These are phyloP conservation scores for Anser brachyrhynchus DNA, from an alignment of 2,113 vertebrate genomes.

Conservation along the genomic window DNA sequence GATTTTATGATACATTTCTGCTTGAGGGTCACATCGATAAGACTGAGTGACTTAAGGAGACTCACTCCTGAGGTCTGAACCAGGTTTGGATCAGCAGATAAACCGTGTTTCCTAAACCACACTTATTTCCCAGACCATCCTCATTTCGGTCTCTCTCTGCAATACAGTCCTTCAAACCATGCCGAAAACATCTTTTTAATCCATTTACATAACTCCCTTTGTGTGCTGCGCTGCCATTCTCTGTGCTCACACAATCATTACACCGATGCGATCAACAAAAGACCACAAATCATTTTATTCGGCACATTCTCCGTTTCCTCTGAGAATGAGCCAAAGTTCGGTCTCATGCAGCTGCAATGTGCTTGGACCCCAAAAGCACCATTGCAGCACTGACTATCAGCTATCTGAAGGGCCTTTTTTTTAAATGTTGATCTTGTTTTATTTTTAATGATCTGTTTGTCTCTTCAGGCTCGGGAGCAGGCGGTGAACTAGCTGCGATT, in stretches of 20 bases:
- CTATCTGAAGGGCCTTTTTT: background rate
- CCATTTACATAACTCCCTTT: constrained; percentile 37
- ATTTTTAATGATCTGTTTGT: constrained; percentile 55
- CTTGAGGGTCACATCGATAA: background rate
- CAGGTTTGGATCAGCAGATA: background rate
- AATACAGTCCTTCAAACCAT: background rate
- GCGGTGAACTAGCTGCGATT: constrained; percentile 37
- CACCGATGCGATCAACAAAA: constrained; percentile 25
- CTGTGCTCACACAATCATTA: constrained; percentile 6
- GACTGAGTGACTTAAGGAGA: background rate
- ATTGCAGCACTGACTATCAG: background rate
- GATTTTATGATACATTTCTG: background rate
- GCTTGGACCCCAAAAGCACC: background rate
- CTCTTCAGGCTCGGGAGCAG: background rate
- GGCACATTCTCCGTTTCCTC: background rate
- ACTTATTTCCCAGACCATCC: background rate
- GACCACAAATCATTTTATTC: constrained; percentile 42
- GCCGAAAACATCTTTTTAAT: constrained; percentile 20
- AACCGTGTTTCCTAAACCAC: background rate
- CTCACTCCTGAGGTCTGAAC: background rate
- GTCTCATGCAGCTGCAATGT: background rate
- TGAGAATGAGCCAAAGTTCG: background rate
- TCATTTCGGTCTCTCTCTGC: background rate
- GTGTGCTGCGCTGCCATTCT: background rate
- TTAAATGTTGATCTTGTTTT: background rate